Evolutionary conservation across 2,888 invertebrate genomes (phyloP).

Genomic region (Tipula lateralis): DNA sequence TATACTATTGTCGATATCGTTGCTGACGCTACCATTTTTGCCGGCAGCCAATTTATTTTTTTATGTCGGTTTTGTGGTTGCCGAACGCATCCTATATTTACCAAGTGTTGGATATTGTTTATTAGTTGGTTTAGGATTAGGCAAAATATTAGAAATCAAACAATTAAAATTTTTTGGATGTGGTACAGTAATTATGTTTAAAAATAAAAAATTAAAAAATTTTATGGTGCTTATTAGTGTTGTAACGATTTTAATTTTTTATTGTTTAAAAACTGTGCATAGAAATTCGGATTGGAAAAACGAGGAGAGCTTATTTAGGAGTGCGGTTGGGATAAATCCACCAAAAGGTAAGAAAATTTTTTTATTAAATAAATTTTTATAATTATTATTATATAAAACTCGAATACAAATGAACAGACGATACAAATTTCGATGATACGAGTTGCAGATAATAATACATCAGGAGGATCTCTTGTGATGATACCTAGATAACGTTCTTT

Average conservation of each 20-base stretch:
- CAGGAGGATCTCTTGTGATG: too few relatives aligned
- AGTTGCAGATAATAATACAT: too few relatives aligned
- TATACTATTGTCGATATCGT: constrained; percentile 61
- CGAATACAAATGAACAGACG: too few relatives aligned
- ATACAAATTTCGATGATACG: too few relatives aligned
- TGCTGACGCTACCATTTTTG: constrained; percentile 86
- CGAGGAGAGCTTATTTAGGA: constrained; percentile 87
- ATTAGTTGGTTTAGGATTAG: constrained; percentile 71
- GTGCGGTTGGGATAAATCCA: constrained; percentile 88
- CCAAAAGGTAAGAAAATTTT: constrained; percentile 77
- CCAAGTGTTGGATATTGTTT: constrained; percentile 95
- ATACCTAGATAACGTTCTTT: too few relatives aligned
- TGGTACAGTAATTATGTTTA: constrained; percentile 48
- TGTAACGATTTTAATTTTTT: constrained; percentile 59
- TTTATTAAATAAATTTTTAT: background rate
- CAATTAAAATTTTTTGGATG: constrained; percentile 43
- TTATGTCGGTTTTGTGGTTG: constrained; percentile 97
- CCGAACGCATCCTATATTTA: constrained; percentile 91
- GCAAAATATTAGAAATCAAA: constrained; percentile 46
- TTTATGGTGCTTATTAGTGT: constrained; percentile 43
- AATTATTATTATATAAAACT: too few relatives aligned
- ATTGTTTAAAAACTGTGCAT: constrained; percentile 70
- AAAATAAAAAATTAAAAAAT: constrained; percentile 39
- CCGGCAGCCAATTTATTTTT: constrained; percentile 95
- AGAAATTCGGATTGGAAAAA: constrained; percentile 89